These are phyloP conservation scores for Centropus bengalensis DNA, from an alignment of 2,113 vertebrate genomes.

Conservation along the genomic window DNA sequence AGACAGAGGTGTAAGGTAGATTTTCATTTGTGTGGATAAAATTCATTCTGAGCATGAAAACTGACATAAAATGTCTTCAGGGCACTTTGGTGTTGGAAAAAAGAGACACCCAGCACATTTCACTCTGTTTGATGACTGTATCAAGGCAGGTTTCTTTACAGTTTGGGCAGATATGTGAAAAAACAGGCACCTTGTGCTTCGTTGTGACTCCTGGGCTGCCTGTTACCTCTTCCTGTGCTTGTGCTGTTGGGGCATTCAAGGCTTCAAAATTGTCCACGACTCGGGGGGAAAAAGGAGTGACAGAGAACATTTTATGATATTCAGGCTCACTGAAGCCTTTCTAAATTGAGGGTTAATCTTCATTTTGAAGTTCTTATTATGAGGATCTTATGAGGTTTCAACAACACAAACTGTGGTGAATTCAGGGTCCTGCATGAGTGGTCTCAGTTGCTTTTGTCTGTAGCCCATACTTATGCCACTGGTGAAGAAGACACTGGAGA, in stretches of 20 bases:
- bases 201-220: not conserved
- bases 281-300: not conserved
- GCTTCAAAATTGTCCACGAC: not conserved
- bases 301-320: not conserved
- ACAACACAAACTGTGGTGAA: not conserved
- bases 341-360: not conserved
- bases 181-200: accelerated
- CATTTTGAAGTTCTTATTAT: not conserved
- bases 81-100: not conserved
- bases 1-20: not conserved
- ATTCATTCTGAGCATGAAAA: not conserved
- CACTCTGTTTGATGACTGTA: not conserved
- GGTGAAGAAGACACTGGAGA: not conserved
- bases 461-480: not conserved
- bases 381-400: not conserved
- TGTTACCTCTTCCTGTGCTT: not conserved
- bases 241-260: not conserved
- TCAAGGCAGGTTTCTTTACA: not conserved
- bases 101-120: not conserved
- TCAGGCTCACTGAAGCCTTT: not conserved
- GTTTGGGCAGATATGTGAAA: not conserved
- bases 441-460: not conserved
- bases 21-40: not conserved
- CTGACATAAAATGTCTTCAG: not conserved
- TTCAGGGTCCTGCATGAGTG: not conserved